These are phyloP conservation scores for Euwallacea fornicatus DNA, from an alignment of 1,140 invertebrate genomes.

Conservation along the genomic window DNA sequence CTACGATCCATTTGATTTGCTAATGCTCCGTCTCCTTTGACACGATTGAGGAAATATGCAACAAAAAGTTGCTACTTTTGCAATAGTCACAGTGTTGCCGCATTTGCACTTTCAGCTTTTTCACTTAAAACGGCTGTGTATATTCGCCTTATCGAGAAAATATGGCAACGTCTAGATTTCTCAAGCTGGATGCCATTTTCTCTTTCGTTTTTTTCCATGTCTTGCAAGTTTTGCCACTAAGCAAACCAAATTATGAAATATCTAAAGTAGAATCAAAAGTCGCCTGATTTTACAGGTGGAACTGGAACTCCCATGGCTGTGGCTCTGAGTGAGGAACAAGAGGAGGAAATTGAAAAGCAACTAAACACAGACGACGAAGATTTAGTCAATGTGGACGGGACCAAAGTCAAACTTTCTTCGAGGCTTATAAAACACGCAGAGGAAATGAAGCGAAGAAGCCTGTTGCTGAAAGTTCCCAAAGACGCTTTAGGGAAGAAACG, in stretches of 20 bases:
- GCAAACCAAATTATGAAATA: no score
- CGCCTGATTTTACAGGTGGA: constrained; percentile 43
- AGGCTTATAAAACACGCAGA: constrained; percentile 81
- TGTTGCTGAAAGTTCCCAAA: constrained; percentile 84
- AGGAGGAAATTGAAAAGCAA: constrained; percentile 79
- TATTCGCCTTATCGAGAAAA: no score
- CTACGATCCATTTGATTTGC: no score
- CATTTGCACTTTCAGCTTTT: no score
- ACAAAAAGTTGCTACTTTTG: neutral
- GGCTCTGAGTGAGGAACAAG: constrained; percentile 77
- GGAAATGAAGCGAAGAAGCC: constrained; percentile 74
- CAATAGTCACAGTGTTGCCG: neutral
- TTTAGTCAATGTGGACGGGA: constrained; percentile 89
- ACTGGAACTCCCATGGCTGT: constrained; percentile 69
- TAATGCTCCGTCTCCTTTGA: no score
- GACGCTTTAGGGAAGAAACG: constrained; percentile 70
- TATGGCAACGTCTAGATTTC: no score
- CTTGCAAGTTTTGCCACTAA: no score
- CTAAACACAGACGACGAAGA: constrained; percentile 79
- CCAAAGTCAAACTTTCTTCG: constrained; percentile 80
- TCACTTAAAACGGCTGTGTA: no score
- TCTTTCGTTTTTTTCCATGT: no score
- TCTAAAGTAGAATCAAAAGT: no score
- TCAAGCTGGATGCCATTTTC: no score
- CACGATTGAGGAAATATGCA: no score